These are phyloP conservation scores for Eretmochelys imbricata DNA, from an alignment of 2,113 vertebrate species.

Conservation along the genomic window DNA sequence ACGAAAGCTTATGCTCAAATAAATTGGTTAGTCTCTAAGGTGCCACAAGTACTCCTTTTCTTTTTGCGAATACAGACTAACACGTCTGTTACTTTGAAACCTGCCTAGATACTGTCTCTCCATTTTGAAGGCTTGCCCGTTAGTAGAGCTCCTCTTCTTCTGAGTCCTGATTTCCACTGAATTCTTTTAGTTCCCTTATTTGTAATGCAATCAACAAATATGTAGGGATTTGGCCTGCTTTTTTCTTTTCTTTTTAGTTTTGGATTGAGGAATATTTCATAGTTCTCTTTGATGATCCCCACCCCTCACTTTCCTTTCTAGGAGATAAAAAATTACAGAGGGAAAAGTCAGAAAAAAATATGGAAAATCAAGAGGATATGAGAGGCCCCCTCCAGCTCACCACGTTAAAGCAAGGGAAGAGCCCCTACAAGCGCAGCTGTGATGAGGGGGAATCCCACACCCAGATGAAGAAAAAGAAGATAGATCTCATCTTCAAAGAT, in stretches of 20 bases:
- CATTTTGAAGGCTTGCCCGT: constrained; percentile 40
- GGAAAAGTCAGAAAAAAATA: constrained; percentile 76
- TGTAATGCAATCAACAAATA: neutral
- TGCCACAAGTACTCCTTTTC: no score
- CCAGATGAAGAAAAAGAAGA: constrained; percentile 94
- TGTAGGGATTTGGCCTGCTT: constrained; percentile 25
- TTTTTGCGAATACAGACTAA: no score
- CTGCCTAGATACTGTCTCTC: constrained; percentile 56
- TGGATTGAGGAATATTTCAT: constrained; percentile 54
- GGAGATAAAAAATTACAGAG: constrained; percentile 81
- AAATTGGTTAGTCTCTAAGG: no score
- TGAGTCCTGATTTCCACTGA: neutral
- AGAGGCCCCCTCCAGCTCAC: constrained; percentile 80
- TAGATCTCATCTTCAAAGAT: constrained; percentile 95
- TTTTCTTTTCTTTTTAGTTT: constrained; percentile 60
- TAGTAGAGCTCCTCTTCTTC: constrained; percentile 28
- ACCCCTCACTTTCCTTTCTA: constrained; percentile 82
- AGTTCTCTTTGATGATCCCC: constrained; percentile 71
- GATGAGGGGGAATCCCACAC: constrained; percentile 87
- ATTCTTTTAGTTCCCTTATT: constrained; percentile 34
- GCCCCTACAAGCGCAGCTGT: constrained; percentile 81
- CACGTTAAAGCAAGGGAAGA: constrained; percentile 83
- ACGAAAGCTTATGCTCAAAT: no score
- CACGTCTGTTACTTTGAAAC: no score
- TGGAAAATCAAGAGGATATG: constrained; percentile 80